A percentile compares a stretch with the other conserved stretches of the same genome.
Conservation (phyloP, 2,888 invertebrate species). For the Trichopoda pennipes region DNA sequence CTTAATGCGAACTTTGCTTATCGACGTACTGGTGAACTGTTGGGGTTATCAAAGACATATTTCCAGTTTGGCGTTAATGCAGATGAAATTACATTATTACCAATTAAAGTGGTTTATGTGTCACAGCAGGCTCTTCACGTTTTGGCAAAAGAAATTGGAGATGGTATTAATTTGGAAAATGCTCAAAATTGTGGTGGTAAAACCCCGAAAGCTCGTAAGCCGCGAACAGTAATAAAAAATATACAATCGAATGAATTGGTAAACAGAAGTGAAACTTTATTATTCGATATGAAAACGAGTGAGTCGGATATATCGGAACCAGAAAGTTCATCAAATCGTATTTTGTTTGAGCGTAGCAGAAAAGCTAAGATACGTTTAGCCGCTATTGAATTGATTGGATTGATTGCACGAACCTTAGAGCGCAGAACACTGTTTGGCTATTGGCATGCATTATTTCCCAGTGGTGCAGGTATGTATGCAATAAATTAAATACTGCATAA, state of each 20-base stretch:
- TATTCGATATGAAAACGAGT: conserved; percentile 81
- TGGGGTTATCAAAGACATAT: conserved; percentile 84
- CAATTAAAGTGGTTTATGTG: conserved; percentile 83
- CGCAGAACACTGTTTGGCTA: conserved; percentile 87
- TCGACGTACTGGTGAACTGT: conserved; percentile 81
- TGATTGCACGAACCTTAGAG: conserved; percentile 84
- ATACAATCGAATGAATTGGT: conserved; percentile 21
- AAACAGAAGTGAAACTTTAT: background rate
- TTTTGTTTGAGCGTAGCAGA: conserved; percentile 79
- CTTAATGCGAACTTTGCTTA: conserved; percentile 76
- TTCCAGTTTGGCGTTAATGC: conserved; percentile 82
- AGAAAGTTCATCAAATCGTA: conserved; percentile 81
- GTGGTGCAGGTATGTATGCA: conserved; percentile 46
- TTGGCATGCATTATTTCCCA: conserved; percentile 88
- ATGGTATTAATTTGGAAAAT: conserved; percentile 66
- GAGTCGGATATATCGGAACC: conserved; percentile 87
- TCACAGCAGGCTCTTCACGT: conserved; percentile 84
- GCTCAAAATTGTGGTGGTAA: conserved; percentile 83
- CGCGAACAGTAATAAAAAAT: conserved; percentile 56
- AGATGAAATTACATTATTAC: conserved; percentile 71
- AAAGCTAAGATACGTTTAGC: conserved; percentile 86
- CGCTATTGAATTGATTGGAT: conserved; percentile 84
- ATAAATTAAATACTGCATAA: too few species aligned
- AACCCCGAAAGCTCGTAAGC: conserved; percentile 79
- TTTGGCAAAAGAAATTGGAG: conserved; percentile 73